Evolutionary conservation across 2,113 vertebrate species (phyloP).

Genomic region (Mesitornis unicolor): DNA sequence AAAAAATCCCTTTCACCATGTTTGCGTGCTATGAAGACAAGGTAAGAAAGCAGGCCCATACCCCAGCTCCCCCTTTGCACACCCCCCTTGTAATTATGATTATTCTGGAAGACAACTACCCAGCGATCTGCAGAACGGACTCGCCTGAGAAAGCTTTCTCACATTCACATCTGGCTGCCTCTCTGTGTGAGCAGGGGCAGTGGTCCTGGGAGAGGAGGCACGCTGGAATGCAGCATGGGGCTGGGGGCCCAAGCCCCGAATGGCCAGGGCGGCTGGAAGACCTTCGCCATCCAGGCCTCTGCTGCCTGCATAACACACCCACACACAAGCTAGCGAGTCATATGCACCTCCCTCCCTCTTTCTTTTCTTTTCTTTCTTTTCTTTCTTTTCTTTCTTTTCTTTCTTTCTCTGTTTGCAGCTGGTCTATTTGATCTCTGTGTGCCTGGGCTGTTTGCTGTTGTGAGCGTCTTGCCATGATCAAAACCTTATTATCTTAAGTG

Average conservation of each 20-base stretch:
- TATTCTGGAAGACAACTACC: neutral
- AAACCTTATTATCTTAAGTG: neutral
- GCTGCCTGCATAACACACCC: constrained; percentile 9
- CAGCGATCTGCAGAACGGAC: constrained; percentile 22
- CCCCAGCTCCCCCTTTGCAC: neutral
- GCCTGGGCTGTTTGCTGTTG: constrained; percentile 31
- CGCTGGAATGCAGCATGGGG: constrained; percentile 62
- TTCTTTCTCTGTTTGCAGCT: constrained; percentile 2
- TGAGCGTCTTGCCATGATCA: neutral
- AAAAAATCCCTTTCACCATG: neutral
- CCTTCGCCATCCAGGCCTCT: constrained; percentile 20
- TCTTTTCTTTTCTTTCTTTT: too few relatives aligned
- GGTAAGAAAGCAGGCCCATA: neutral
- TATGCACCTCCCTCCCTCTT: neutral
- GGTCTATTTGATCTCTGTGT: constrained; percentile 66
- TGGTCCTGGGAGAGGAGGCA: constrained; percentile 61
- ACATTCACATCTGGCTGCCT: constrained; percentile 78
- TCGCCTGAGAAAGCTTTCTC: constrained; percentile 74
- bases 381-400: too few relatives aligned
- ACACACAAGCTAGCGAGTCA: neutral
- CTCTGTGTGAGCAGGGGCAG: constrained; percentile 59
- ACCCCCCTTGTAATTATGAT: neutral
- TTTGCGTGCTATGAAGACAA: neutral
- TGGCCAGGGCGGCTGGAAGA: constrained; percentile 44
- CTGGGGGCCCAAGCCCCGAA: constrained; percentile 51